A percentile compares a stretch with the other conserved stretches of the same genome.
Conservation (phyloP, 2,888 invertebrate genomes). For the Apamea sordens region DNA sequence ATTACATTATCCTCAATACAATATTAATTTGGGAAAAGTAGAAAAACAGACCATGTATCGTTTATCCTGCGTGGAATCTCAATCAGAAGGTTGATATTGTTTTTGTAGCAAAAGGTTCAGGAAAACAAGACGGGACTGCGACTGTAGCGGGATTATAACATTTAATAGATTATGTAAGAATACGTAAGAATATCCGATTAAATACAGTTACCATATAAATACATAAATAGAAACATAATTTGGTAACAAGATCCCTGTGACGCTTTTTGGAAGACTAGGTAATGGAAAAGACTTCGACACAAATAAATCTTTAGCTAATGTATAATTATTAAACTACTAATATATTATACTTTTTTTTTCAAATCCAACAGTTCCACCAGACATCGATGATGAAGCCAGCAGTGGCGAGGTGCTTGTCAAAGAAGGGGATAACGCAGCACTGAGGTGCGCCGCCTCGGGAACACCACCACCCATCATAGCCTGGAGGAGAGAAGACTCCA, state of each 20-base stretch:
- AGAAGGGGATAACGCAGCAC: conserved; percentile 94
- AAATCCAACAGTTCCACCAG: conserved; percentile 92
- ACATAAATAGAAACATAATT: neutral
- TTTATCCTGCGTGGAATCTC: neutral
- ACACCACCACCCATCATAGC: conserved; percentile 94
- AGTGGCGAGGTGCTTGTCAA: conserved; percentile 94
- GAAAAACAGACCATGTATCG: conserved; percentile 4
- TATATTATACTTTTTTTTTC: neutral
- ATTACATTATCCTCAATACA: conserved; percentile 5
- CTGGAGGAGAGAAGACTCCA: conserved; percentile 95
- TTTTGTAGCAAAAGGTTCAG: neutral
- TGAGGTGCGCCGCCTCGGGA: conserved; percentile 95
- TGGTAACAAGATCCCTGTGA: too few species aligned
- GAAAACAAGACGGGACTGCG: neutral
- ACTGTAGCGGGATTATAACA: neutral
- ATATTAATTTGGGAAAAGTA: conserved; percentile 10
- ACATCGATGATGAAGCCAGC: conserved; percentile 94
- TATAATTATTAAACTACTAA: neutral
- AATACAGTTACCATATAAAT: neutral
- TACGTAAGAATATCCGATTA: too few species aligned
- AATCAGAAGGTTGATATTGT: neutral
- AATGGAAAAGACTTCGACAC: too few species aligned
- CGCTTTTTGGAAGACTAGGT: neutral
- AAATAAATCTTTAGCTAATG: neutral
- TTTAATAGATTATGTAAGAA: neutral